Conservation (phyloP, 2,113 vertebrate species). For the Craseonycteris thonglongyai region DNA sequence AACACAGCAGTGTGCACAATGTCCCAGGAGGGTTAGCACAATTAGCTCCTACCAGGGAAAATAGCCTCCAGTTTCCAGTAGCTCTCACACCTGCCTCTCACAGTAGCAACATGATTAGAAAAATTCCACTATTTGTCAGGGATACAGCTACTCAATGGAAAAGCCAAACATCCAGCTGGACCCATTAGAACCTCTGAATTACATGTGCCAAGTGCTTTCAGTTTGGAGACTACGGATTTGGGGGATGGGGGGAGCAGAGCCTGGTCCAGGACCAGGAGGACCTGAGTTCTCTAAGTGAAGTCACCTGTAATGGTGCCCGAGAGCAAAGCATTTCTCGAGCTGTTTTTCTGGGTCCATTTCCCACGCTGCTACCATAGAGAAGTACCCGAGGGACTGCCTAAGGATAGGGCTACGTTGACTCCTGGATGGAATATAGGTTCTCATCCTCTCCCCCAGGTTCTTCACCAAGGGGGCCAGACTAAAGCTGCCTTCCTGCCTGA, state of each 20-base stretch:
- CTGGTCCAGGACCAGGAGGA: not conserved
- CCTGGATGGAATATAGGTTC: fast-evolving
- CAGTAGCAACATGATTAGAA: not conserved
- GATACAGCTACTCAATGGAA: not conserved
- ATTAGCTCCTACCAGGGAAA: slow-evolving; percentile 41
- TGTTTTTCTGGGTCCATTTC: not conserved
- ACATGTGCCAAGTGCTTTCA: not conserved
- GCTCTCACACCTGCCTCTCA: not conserved
- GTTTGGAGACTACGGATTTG: not conserved
- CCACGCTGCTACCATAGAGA: not conserved
- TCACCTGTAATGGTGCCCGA: fast-evolving
- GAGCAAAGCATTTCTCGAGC: not conserved
- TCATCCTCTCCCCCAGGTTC: not conserved
- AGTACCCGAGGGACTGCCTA: not conserved
- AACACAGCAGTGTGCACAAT: not conserved
- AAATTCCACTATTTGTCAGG: not conserved
- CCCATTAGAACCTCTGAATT: not conserved
- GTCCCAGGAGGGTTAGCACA: not conserved
- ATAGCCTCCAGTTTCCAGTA: not conserved
- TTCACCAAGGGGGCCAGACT: fast-evolving
- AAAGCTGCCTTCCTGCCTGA: not conserved
- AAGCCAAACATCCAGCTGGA: not conserved
- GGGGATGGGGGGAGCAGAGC: fast-evolving
- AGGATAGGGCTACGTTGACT: not conserved
- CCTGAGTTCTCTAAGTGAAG: not conserved